These are phyloP conservation scores for Meleagris gallopavo DNA, from an alignment of 2,113 vertebrate genomes.

Conservation along the genomic window DNA sequence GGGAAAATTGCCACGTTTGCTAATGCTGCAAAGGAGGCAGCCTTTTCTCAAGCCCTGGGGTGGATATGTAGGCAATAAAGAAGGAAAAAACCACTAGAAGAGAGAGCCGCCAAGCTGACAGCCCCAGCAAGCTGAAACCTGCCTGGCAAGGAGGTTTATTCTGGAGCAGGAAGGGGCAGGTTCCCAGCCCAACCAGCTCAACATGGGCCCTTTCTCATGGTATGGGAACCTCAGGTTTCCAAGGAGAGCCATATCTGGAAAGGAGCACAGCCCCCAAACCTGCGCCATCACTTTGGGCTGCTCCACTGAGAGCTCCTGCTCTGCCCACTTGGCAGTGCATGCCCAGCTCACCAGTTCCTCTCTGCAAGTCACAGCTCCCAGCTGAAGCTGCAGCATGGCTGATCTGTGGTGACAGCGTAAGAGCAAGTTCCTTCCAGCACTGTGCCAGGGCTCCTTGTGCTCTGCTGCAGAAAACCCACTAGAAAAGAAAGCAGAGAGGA, in stretches of 20 bases:
- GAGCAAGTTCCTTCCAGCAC: neutral
- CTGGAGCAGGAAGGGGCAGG: conserved; percentile 31
- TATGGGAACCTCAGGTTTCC: neutral
- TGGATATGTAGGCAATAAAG: conserved; percentile 39
- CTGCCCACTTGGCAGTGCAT: neutral
- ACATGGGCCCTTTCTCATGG: neutral
- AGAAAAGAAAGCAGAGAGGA: neutral
- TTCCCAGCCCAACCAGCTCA: conserved; percentile 27
- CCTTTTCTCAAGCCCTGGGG: conserved; percentile 56
- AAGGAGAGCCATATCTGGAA: neutral
- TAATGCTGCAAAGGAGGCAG: conserved; percentile 21
- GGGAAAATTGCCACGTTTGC: conserved; percentile 19
- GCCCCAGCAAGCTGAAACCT: conserved; percentile 64
- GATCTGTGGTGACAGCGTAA: neutral
- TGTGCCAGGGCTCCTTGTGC: neutral
- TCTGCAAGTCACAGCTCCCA: neutral
- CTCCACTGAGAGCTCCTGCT: neutral
- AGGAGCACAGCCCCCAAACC: neutral
- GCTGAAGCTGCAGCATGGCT: neutral
- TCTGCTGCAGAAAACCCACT: neutral
- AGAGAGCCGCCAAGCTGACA: conserved; percentile 3
- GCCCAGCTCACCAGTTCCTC: neutral
- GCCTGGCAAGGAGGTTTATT: conserved; percentile 13
- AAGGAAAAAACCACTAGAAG: conserved; percentile 34
- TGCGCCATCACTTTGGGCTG: neutral